phyloP scores from a whole-genome alignment of 2,888 invertebrate species.

The Tholera decimalis region DNA sequence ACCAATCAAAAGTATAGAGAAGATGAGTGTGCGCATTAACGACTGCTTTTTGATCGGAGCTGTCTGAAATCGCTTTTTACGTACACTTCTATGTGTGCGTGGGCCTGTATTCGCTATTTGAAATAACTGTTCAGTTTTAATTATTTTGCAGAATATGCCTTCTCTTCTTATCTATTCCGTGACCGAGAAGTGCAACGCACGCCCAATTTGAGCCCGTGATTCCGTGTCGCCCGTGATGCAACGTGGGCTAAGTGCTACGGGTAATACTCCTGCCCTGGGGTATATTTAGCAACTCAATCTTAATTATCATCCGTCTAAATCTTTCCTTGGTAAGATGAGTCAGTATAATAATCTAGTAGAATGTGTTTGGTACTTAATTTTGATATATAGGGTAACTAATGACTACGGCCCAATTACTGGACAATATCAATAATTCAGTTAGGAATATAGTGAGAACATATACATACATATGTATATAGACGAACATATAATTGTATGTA shows the following conservation, averaged over 20 bases:
- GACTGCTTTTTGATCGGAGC: no score
- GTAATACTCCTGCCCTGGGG: constrained; percentile 13
- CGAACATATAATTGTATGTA: no score
- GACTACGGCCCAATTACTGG: not conserved
- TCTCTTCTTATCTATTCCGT: not conserved
- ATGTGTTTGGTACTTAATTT: not conserved
- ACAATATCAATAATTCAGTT: not conserved
- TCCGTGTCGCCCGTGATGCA: constrained; percentile 33
- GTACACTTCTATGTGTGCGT: no score
- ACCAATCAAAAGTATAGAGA: no score
- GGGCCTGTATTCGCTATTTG: no score
- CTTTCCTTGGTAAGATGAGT: not conserved
- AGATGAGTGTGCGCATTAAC: no score
- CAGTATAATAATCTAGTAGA: not conserved
- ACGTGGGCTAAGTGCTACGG: constrained; percentile 20
- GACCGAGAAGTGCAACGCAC: constrained; percentile 49
- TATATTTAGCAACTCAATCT: constrained; percentile 29
- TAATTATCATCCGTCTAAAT: constrained; percentile 4
- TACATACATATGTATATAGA: no score
- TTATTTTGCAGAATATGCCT: not conserved
- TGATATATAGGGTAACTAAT: not conserved
- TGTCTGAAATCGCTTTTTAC: no score
- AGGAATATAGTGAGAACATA: not conserved
- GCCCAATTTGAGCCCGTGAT: constrained; percentile 56
- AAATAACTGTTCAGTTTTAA: no score